Evolutionary conservation across 2,888 invertebrate species (phyloP).

Genomic region (Monochamus alternatus): DNA sequence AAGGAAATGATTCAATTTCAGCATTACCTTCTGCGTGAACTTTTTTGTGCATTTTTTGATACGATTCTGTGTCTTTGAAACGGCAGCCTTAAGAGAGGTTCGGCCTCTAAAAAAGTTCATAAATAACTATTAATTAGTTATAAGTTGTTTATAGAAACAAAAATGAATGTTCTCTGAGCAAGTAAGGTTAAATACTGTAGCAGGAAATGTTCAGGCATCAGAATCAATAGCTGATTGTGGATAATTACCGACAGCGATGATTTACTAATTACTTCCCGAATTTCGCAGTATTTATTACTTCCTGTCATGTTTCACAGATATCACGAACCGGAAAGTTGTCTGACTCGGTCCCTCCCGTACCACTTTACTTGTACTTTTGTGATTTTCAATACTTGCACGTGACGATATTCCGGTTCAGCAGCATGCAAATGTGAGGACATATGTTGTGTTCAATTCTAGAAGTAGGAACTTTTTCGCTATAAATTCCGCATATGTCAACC

Average conservation of each 20-base stretch:
- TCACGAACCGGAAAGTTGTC: conserved; percentile 41
- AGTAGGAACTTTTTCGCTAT: background rate
- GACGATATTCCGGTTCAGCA: background rate
- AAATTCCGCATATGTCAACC: background rate
- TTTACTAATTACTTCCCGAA: conserved; percentile 66
- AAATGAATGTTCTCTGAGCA: no score
- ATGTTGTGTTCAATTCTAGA: background rate
- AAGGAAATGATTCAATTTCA: no score
- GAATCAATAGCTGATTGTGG: conserved; percentile 60
- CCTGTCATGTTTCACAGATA: conserved; percentile 58
- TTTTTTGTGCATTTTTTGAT: no score
- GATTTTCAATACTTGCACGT: conserved; percentile 21
- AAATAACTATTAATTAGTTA: no score
- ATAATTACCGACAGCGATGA: conserved; percentile 63
- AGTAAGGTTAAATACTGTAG: conserved; percentile 15
- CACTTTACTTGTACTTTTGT: conserved; percentile 29
- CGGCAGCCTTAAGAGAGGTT: no score
- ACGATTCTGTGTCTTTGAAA: no score
- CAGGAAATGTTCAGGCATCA: conserved; percentile 36
- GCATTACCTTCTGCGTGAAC: no score
- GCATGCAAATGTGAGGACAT: conserved; percentile 17
- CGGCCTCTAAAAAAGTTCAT: no score
- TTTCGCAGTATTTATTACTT: conserved; percentile 61
- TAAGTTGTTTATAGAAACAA: no score
- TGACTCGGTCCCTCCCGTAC: conserved; percentile 35